Base-by-base conservation (phyloP, 2,113 vertebrate species). In the Silurus asotus region DNA sequence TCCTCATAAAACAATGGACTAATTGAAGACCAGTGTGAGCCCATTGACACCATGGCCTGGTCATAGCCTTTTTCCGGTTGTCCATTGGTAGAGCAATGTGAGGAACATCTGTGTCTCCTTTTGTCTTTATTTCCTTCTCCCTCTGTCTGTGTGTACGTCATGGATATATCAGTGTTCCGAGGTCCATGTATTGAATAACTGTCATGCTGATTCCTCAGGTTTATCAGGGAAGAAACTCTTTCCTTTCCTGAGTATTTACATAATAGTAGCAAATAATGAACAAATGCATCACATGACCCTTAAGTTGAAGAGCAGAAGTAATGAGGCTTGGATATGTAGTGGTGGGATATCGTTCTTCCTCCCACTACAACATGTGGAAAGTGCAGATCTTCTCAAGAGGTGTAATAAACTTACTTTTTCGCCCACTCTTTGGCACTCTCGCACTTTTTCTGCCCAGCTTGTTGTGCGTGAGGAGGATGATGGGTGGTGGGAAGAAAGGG, bases 161-260 rank as follows among this genome's bases (percentile, higher is more conserved):
- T 87, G 84, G 87, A 87, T 88, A 88, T 94, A 93, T 94, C 93
- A 93, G 93, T 91, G 92, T 95, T 95, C 81, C 20, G 25, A 23
- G 37, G 84, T 81, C 48, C 62, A 14, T 69, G 70, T 77, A 76
- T 76, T 5, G 58, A 61, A 77, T 76, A 64, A 23, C 80, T 89
- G 48, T 81, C 51, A 77, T 69, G 51, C 45, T 72, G 10, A 37
- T 58, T 53, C 58, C 17, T 59, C 59, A 83, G 45, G 48, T 58
- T 45, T 59, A 53, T 45, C 45, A 51, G 48, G 11, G 79, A 74
- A 49, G 59, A 58, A 20, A 20, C 17, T 58, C 15, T 23, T 75
- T 51, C 17, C 28, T 25, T 56, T 67, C 51, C 69, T 56, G 10
- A 56, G 9, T 13, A 56, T 67, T 37, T 82, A 55, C 7, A 70